Evolutionary conservation across 2,113 vertebrate species (phyloP), one percentile per base, ranked within the genome.

Genomic region (Entomyzon cyanotis): DNA sequence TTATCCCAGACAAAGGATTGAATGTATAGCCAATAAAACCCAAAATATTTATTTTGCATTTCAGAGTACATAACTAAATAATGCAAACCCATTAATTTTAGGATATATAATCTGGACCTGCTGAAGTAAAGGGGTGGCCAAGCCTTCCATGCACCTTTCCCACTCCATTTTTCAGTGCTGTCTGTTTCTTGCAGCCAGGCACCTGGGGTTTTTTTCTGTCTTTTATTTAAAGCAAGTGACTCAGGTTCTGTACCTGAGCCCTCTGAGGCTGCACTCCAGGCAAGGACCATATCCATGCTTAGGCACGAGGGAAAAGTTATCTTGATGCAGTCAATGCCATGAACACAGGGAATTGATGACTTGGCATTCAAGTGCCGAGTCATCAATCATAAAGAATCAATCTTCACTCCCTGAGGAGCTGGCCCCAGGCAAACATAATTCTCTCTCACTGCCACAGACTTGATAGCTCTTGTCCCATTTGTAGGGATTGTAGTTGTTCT

Each of bases 331-430:
- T 98, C 97, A 62, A 44, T 97, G 97, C 96, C 92, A 95, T 96
- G 97, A 97, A 97, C 95, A 22, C 74, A 96, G 93, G 97, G 97
- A 97, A 97, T 90, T 98, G 98, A 98, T 98, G 98, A 98, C 97
- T 98, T 97, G 97, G 98, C 97, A 98, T 98, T 97, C 97, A 96
- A 97, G 97, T 97, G 85, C 95, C 31, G 16, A 98, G 96, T 97
- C 97, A 98, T 98, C 98, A 97, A 97, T 98, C 98, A 98, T 97
- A 97, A 94, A 97, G 97, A 98, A 98, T 98, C 98, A 98, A 98
- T 98, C 97, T 97, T 86, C 6, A 13, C 82, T 98, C 98, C 97
- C 98, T 89, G 69, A 95, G 97, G 97, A 98, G 94, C 96, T 97
- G 93, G 97, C 97, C 97, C 85, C 33, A 94, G 85, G 97, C 96